Evolutionary conservation across 2,797 vertebrate genomes (phyloP).

Genomic region (Argya squamiceps): DNA sequence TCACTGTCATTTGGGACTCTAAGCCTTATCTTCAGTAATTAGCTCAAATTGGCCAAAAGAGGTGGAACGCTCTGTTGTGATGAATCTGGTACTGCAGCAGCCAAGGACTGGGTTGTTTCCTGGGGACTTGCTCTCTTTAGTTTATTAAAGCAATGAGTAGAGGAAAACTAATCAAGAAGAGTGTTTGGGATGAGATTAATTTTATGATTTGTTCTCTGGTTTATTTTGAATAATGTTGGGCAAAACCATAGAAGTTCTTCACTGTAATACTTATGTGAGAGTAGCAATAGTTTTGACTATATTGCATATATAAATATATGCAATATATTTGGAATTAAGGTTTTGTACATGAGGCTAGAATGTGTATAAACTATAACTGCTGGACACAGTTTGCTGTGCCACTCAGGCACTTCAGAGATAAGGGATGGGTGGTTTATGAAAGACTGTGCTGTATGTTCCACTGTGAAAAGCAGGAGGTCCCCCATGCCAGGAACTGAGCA

Average conservation of each 20-base stretch:
- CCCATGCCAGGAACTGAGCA: not conserved
- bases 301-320: too few species aligned
- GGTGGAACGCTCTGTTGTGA: not conserved
- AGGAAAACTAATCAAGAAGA: not conserved
- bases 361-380: not conserved
- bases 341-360: not conserved
- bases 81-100: not conserved
- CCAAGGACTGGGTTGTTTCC: not conserved
- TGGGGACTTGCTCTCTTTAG: not conserved
- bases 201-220: not conserved
- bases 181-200: not conserved
- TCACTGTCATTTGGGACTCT: not conserved
- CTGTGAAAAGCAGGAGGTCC: not conserved
- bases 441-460: not conserved
- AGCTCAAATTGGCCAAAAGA: not conserved
- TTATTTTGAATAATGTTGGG: not conserved
- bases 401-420: not conserved
- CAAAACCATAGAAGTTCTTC: not conserved
- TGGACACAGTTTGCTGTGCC: not conserved
- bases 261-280: not conserved
- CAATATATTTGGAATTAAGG: not conserved
- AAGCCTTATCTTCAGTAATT: not conserved
- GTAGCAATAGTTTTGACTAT: not conserved
- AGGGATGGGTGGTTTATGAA: not conserved
- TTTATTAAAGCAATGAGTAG: constrained; percentile 2